These are phyloP conservation scores for Zootermopsis nevadensis DNA, from an alignment of 2,888 invertebrate genomes.

Conservation along the genomic window DNA sequence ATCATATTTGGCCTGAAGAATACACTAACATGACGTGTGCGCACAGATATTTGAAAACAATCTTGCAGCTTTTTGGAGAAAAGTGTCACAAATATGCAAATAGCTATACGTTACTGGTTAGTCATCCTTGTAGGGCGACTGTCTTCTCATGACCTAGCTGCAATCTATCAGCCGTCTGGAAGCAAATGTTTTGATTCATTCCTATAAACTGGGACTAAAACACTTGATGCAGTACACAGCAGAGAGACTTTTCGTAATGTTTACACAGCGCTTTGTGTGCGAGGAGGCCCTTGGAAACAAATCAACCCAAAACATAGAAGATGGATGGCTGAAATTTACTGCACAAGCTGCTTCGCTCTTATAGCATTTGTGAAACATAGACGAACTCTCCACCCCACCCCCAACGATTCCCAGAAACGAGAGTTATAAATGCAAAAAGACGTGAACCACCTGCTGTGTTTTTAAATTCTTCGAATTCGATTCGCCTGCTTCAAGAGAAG, in stretches of 20 bases:
- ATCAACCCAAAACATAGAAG: not conserved
- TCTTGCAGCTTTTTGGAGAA: too few species aligned
- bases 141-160: not conserved
- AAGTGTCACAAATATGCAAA: too few species aligned
- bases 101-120: too few species aligned
- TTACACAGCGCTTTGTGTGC: conserved; percentile 3
- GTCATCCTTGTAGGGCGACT: too few species aligned
- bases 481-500: not conserved
- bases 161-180: not conserved
- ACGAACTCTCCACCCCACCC: not conserved
- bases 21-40: too few species aligned
- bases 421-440: not conserved
- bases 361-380: not conserved
- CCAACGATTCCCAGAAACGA: not conserved
- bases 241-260: not conserved
- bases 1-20: too few species aligned
- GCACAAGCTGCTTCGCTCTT: too few species aligned
- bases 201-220: not conserved
- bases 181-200: not conserved
- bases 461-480: not conserved
- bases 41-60: too few species aligned
- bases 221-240: not conserved
- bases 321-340: too few species aligned
- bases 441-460: not conserved
- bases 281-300: not conserved